A percentile compares a stretch with the other conserved stretches of the same genome.
Evolutionary conservation across 2,113 vertebrate species (phyloP).

Genomic region (Uria aalge): DNA sequence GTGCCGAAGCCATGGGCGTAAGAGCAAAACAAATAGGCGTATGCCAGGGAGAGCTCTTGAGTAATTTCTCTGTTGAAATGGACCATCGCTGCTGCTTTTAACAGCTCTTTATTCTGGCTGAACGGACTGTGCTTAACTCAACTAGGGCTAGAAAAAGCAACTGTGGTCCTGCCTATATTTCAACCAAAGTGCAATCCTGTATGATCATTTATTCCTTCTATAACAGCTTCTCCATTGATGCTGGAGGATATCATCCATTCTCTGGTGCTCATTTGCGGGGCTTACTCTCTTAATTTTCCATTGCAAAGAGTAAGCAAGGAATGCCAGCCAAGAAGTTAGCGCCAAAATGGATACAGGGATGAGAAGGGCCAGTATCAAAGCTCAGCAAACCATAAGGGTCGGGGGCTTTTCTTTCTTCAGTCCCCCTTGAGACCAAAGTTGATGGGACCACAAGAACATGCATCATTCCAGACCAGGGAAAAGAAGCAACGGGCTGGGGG

Average conservation of each 20-base stretch:
- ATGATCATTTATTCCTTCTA: not conserved
- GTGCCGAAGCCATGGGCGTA: not conserved
- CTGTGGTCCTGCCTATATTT: not conserved
- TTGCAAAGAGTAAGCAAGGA: not conserved
- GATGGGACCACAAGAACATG: not conserved
- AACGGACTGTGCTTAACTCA: not conserved
- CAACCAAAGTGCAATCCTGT: not conserved
- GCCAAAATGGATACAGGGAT: not conserved
- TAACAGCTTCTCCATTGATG: not conserved
- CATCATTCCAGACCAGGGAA: not conserved
- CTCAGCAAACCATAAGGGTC: not conserved
- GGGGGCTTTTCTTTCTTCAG: not conserved
- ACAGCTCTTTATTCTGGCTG: not conserved
- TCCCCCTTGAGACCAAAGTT: not conserved
- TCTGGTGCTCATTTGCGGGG: accelerated
- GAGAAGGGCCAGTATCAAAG: not conserved
- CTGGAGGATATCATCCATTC: not conserved
- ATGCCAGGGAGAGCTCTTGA: not conserved
- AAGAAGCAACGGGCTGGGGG: not conserved
- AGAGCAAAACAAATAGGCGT: not conserved
- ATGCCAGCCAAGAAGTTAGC: not conserved
- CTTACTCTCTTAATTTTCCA: not conserved
- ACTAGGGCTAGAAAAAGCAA: not conserved
- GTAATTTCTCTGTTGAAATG: not conserved
- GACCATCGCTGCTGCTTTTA: not conserved